These are phyloP conservation scores for Drosophila nebulosa DNA, from an alignment of 1,140 invertebrate genomes.

Conservation along the genomic window DNA sequence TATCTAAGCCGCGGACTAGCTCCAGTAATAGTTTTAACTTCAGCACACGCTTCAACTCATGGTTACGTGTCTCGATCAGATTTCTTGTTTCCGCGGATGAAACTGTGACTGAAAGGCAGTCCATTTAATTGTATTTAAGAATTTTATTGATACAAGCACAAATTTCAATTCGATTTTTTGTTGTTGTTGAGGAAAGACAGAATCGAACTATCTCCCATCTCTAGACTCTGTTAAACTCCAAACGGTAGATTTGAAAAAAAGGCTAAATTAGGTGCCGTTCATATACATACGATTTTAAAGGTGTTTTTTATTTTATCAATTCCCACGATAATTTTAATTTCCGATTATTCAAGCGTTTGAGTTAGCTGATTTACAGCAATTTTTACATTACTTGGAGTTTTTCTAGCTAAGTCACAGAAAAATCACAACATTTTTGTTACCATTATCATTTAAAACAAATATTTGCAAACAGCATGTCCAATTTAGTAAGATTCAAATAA, in stretches of 20 bases:
- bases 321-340: too few species aligned
- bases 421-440: too few species aligned
- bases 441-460: too few species aligned
- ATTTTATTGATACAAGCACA: background rate
- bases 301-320: background rate
- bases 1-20: conserved; percentile 24
- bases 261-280: background rate
- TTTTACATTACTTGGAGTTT: too few species aligned
- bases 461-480: too few species aligned
- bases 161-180: background rate
- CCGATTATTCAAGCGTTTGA: too few species aligned
- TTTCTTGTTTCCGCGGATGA: conserved; percentile 35
- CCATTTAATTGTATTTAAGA: background rate
- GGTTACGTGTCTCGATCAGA: conserved; percentile 29
- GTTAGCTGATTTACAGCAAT: too few species aligned
- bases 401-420: background rate
- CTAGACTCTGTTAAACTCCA: background rate
- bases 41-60: conserved; percentile 40
- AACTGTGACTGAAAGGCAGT: conserved; percentile 24
- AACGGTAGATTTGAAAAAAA: background rate
- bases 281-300: too few species aligned
- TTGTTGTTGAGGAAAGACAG: background rate
- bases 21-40: conserved; percentile 49
- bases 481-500: too few species aligned
- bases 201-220: background rate